Conservation (phyloP, 2,113 vertebrate genomes). For the Colius striatus region DNA sequence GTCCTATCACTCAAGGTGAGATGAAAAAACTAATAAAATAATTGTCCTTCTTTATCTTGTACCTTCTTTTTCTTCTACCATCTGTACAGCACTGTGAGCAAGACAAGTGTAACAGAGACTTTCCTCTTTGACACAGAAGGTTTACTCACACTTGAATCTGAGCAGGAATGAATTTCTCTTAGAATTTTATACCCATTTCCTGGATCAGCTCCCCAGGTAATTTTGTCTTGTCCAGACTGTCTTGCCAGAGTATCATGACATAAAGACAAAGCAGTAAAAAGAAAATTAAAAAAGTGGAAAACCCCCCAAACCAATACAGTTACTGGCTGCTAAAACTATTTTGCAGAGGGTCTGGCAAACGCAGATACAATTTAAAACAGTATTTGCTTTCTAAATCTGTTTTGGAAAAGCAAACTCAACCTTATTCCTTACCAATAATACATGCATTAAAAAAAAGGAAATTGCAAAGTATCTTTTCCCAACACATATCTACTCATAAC, state of each 20-base stretch:
- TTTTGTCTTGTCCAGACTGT: not conserved
- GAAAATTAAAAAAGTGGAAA: accelerated
- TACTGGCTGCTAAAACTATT: not conserved
- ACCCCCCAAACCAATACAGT: not conserved
- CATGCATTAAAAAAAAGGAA: not conserved
- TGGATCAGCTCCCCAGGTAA: not conserved
- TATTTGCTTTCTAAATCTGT: not conserved
- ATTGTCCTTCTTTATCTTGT: not conserved
- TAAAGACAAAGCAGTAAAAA: not conserved
- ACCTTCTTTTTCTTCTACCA: not conserved
- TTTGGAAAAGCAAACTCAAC: not conserved
- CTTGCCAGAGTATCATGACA: not conserved
- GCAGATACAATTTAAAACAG: not conserved
- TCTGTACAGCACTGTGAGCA: not conserved
- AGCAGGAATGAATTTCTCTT: not conserved
- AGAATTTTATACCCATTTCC: not conserved
- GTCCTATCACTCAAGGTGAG: not conserved
- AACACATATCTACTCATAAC: not conserved
- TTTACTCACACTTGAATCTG: not conserved
- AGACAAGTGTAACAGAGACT: not conserved
- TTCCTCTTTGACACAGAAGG: not conserved
- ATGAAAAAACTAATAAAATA: not conserved
- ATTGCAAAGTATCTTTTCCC: not conserved
- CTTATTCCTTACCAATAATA: not conserved
- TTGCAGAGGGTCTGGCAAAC: not conserved